phyloP scores from a whole-genome alignment of 2,888 invertebrate genomes.

The Halocaridina rubra region DNA sequence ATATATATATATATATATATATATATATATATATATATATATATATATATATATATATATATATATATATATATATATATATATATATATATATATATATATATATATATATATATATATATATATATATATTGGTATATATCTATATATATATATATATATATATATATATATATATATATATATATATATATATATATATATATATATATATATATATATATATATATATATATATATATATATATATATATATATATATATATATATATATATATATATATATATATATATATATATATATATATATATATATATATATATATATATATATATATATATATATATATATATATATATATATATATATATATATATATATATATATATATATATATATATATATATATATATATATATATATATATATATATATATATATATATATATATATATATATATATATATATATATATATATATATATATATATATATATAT shows the following conservation, averaged over 20 bases:
- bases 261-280: not conserved
- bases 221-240: not conserved
- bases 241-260: not conserved
- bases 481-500: not conserved
- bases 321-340: not conserved
- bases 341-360: not conserved
- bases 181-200: not conserved
- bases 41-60: slow-evolving; percentile 5
- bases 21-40: not conserved
- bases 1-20: not conserved
- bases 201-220: not conserved
- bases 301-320: not conserved
- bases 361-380: too few species aligned
- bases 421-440: not conserved
- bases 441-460: not conserved
- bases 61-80: slow-evolving; percentile 8
- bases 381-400: too few species aligned
- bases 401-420: not conserved
- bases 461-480: not conserved
- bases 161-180: not conserved
- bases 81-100: not conserved
- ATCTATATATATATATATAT: not conserved
- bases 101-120: slow-evolving; percentile 9
- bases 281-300: not conserved
- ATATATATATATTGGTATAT: slow-evolving; percentile 6